These are phyloP conservation scores for Rana temporaria DNA, from an alignment of 2,113 vertebrate genomes.

Conservation along the genomic window DNA sequence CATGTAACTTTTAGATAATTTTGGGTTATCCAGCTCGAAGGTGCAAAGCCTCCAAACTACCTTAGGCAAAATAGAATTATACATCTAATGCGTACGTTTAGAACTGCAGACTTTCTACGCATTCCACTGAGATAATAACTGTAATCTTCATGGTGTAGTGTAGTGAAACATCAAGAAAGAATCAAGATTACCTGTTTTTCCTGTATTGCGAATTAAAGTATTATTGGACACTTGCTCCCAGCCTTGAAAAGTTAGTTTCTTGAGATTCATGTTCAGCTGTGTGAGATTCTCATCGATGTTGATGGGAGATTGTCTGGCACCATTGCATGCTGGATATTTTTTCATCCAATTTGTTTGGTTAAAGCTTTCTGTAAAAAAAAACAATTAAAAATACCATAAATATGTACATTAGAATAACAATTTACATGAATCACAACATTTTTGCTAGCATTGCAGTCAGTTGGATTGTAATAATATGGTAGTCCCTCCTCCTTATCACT, in stretches of 20 bases:
- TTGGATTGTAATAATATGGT: too few relatives aligned
- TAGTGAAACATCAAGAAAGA: slow-evolving; percentile 29
- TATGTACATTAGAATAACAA: neutral
- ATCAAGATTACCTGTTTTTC: slow-evolving; percentile 87
- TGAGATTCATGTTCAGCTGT: slow-evolving; percentile 90
- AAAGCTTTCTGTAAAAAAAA: slow-evolving; percentile 80
- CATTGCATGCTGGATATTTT: slow-evolving; percentile 93
- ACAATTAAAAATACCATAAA: neutral
- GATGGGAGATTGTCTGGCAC: slow-evolving; percentile 93
- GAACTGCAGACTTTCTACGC: neutral
- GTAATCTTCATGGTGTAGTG: slow-evolving; percentile 38
- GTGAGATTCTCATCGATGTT: slow-evolving; percentile 92
- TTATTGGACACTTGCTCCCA: slow-evolving; percentile 80
- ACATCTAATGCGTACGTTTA: slow-evolving; percentile 1
- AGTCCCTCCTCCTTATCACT: too few relatives aligned
- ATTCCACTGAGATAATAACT: slow-evolving; percentile 41
- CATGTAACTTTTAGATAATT: neutral
- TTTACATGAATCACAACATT: neutral
- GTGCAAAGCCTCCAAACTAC: neutral
- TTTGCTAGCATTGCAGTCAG: neutral
- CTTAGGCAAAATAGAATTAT: slow-evolving; percentile 3
- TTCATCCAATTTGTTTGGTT: slow-evolving; percentile 95
- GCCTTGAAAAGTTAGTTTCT: slow-evolving; percentile 86
- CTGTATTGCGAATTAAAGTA: slow-evolving; percentile 89
- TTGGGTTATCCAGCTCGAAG: neutral